These are phyloP conservation scores for Lepidochrysops patricia DNA, from an alignment of 2,888 invertebrate genomes.

Conservation along the genomic window DNA sequence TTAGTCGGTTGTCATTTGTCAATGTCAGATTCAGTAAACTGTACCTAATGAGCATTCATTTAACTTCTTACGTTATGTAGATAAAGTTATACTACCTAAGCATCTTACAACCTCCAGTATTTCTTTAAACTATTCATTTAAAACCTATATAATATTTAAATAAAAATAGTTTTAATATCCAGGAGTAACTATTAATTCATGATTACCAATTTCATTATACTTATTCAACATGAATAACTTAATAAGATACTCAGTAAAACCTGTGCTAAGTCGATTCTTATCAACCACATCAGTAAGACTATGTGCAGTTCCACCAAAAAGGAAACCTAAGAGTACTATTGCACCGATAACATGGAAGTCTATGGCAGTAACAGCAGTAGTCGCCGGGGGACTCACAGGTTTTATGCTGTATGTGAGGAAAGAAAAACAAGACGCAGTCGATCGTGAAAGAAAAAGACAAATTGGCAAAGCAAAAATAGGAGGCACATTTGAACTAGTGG, in stretches of 20 bases:
- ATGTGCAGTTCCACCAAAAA: conserved; percentile 50
- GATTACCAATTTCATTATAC: background rate
- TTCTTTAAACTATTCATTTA: background rate
- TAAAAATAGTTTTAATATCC: background rate
- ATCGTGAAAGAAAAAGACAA: conserved; percentile 83
- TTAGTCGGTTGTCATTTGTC: too few species aligned
- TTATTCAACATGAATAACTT: conserved; percentile 46
- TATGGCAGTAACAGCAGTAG: conserved; percentile 76
- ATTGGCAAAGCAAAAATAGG: conserved; percentile 96
- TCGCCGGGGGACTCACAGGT: conserved; percentile 79
- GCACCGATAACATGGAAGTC: conserved; percentile 90
- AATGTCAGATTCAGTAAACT: too few species aligned
- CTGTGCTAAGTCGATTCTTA: conserved; percentile 38
- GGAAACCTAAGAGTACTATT: conserved; percentile 39
- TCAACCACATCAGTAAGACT: conserved; percentile 45
- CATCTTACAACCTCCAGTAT: too few species aligned
- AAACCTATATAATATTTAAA: background rate
- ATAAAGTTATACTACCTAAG: too few species aligned
- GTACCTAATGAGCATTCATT: too few species aligned
- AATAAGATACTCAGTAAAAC: conserved; percentile 36
- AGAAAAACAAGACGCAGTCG: conserved; percentile 83
- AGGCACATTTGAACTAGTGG: conserved; percentile 90
- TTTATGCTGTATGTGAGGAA: conserved; percentile 86
- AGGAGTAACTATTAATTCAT: background rate
- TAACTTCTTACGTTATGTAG: too few species aligned